These are phyloP conservation scores for Scaptomyza reducta DNA, from an alignment of 2,888 invertebrate genomes.

Conservation along the genomic window DNA sequence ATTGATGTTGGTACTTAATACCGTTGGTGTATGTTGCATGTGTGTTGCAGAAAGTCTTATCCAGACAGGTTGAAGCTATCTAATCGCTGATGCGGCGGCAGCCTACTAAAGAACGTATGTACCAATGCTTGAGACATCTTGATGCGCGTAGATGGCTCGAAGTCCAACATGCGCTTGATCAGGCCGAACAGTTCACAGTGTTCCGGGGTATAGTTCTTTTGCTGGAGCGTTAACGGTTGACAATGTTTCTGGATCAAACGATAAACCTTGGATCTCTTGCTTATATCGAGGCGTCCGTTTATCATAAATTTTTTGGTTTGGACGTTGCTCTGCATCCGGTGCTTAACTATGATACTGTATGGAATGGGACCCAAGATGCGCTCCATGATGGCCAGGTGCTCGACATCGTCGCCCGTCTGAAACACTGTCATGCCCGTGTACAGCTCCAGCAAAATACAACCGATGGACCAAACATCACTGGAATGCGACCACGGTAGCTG, in stretches of 20 bases:
- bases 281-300: slow-evolving; percentile 81
- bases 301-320: not conserved
- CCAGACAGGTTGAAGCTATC: no score
- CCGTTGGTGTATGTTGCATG: no score
- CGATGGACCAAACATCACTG: slow-evolving; percentile 99
- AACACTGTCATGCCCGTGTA: slow-evolving; percentile 99
- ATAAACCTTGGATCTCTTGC: slow-evolving; percentile 85
- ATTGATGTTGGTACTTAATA: no score
- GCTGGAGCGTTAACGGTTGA: slow-evolving; percentile 97
- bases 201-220: slow-evolving; percentile 94
- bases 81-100: slow-evolving; percentile 90
- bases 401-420: slow-evolving; percentile 99
- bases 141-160: slow-evolving; percentile 96
- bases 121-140: slow-evolving; percentile 92
- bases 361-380: slow-evolving; percentile 98
- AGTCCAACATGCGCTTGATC: slow-evolving; percentile 97
- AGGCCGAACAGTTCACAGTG: slow-evolving; percentile 97
- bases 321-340: no score
- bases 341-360: no score
- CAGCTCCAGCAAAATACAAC: slow-evolving; percentile 99
- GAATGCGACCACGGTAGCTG: slow-evolving; percentile 99
- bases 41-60: no score
- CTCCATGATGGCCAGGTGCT: slow-evolving; percentile 99
- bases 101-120: slow-evolving; percentile 96
- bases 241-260: not conserved